phyloP scores from a whole-genome alignment of 1,140 invertebrate genomes.

The Atta cephalotes region DNA sequence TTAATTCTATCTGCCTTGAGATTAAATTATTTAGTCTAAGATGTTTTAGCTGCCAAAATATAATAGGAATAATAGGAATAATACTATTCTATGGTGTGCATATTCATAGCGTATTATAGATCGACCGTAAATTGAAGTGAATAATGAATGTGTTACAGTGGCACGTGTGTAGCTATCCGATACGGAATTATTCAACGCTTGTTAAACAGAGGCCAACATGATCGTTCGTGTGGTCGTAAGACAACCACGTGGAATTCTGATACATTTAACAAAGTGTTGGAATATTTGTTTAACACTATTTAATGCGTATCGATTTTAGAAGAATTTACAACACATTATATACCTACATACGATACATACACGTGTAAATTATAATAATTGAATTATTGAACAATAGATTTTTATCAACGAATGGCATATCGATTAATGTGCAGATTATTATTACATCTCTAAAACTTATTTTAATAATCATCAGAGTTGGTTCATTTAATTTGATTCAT shows the following conservation, averaged over 20 bases:
- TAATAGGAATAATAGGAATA: conserved; percentile 60
- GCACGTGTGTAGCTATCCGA: conserved; percentile 50
- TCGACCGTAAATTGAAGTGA: conserved; percentile 46
- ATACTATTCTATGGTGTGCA: conserved; percentile 13
- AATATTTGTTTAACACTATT: conserved; percentile 19
- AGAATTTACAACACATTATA: neutral
- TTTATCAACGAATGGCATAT: neutral
- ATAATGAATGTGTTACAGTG: conserved; percentile 43
- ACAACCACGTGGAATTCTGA: conserved; percentile 18
- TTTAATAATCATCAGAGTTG: conserved; percentile 9
- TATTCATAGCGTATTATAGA: conserved; percentile 51
- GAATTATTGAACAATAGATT: neutral
- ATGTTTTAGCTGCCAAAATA: conserved; percentile 29
- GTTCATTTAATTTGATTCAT: neutral
- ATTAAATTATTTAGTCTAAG: conserved; percentile 15
- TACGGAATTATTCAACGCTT: conserved; percentile 53
- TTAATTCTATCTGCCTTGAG: neutral
- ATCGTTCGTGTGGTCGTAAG: conserved; percentile 5
- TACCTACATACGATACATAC: neutral
- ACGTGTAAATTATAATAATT: neutral
- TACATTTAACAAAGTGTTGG: conserved; percentile 30
- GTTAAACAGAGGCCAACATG: conserved; percentile 38
- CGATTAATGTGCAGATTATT: neutral
- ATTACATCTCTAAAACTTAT: neutral
- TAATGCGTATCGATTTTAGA: conserved; percentile 7